Evolutionary conservation across 2,888 invertebrate genomes (phyloP).

Genomic region (Sabatieria punctata): DNA sequence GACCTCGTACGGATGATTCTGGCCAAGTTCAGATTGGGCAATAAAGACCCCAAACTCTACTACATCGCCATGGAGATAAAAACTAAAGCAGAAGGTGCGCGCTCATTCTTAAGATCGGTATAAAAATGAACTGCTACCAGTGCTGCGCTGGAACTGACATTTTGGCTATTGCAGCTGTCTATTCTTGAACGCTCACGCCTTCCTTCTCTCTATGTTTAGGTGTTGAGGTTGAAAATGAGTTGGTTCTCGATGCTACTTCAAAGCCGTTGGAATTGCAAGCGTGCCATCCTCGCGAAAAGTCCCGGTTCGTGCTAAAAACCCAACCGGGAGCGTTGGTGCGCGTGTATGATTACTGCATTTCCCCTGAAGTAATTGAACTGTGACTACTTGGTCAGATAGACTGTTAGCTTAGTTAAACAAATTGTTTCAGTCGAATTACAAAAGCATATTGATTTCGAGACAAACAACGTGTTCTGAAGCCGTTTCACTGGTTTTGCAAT

Average conservation of each 20-base stretch:
- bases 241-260: conserved; percentile 69
- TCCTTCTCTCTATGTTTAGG: too few species aligned
- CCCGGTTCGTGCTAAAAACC: conserved; percentile 64
- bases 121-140: not conserved
- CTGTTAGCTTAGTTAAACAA: too few species aligned
- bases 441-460: conserved; percentile 70
- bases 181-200: too few species aligned
- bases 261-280: conserved; percentile 75
- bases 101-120: not conserved
- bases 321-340: conserved; percentile 75
- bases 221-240: conserved; percentile 44
- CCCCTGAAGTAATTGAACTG: conserved; percentile 48
- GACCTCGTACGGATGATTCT: conserved; percentile 67
- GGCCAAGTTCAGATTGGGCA: conserved; percentile 73
- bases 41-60: conserved; percentile 75
- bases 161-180: too few species aligned
- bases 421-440: conserved; percentile 58
- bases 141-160: not conserved
- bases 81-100: not conserved
- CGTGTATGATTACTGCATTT: conserved; percentile 73
- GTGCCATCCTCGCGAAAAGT: conserved; percentile 82
- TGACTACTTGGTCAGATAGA: too few species aligned
- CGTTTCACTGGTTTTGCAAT: conserved; percentile 53
- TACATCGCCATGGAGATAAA: conserved; percentile 60
- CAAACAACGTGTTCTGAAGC: conserved; percentile 73